These are phyloP conservation scores for Caenorhabditis remanei DNA, from an alignment of 1,140 invertebrate genomes.

Conservation along the genomic window DNA sequence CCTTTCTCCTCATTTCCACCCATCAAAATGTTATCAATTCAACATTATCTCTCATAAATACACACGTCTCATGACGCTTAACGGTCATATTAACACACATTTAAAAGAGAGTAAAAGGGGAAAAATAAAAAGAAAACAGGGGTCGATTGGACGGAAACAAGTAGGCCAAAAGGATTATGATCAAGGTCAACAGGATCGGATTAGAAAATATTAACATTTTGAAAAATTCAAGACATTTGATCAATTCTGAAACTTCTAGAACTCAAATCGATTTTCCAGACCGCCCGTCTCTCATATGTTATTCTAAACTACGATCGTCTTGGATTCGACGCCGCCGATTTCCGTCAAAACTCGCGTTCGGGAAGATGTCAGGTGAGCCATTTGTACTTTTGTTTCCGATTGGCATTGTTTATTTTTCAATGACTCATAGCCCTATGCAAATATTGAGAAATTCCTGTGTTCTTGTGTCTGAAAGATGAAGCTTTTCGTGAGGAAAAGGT, in stretches of 20 bases:
- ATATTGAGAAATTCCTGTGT: constrained; percentile 42
- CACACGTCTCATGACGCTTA: constrained; percentile 55
- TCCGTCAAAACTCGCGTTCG: constrained; percentile 75
- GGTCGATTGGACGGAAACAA: neutral
- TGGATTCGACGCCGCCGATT: constrained; percentile 77
- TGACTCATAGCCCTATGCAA: constrained; percentile 36
- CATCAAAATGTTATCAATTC: constrained; percentile 53
- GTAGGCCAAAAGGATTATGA: neutral
- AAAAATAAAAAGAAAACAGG: constrained; percentile 21
- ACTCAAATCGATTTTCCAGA: neutral
- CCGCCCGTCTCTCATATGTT: constrained; percentile 74
- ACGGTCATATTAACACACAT: constrained; percentile 54
- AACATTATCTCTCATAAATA: constrained; percentile 46
- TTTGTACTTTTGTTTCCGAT: constrained; percentile 43
- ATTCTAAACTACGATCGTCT: constrained; percentile 77
- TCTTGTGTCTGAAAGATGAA: neutral
- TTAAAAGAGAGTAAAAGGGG: constrained; percentile 19
- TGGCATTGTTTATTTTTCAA: constrained; percentile 35
- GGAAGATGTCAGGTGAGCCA: constrained; percentile 72
- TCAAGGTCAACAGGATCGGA: neutral
- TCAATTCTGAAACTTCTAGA: no score
- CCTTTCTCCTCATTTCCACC: constrained; percentile 19
- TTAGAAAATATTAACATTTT: no score
- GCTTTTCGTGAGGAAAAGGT: neutral
- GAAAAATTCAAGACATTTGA: no score